phyloP scores from a whole-genome alignment of 2,113 vertebrate species.

The Equus quagga region DNA sequence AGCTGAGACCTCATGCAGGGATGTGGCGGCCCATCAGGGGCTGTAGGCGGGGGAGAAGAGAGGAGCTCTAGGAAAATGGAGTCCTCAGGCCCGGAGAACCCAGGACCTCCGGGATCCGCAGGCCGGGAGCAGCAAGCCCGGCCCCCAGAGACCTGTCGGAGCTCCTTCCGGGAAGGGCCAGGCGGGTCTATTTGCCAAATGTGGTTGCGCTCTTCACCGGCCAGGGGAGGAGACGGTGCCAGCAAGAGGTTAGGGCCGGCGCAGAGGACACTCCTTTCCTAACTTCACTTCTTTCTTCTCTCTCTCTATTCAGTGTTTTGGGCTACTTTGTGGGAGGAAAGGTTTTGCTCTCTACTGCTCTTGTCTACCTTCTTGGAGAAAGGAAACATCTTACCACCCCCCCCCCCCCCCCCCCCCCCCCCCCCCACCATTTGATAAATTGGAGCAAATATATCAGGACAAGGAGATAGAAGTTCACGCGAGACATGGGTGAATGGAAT shows the following conservation, averaged over 20 bases:
- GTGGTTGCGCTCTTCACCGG: background rate
- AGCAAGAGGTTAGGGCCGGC: fast-evolving
- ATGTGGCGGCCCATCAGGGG: background rate
- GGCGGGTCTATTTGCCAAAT: background rate
- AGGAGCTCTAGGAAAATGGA: background rate
- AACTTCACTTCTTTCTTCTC: background rate
- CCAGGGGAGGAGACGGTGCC: background rate
- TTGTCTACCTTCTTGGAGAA: background rate
- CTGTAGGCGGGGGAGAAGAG: background rate
- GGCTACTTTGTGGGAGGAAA: background rate
- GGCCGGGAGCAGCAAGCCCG: background rate
- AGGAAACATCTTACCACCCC: background rate
- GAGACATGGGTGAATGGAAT: background rate
- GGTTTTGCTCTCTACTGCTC: background rate
- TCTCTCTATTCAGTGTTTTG: background rate
- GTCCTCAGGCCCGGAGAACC: background rate
- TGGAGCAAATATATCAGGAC: background rate
- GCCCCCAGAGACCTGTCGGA: background rate
- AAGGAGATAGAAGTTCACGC: background rate
- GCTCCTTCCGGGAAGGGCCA: background rate
- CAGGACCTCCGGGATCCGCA: background rate
- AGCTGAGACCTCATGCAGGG: background rate
- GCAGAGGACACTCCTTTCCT: background rate
- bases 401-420: too few species aligned
- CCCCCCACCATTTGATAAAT: background rate